Conservation (phyloP, 2,113 vertebrate genomes). For the Antidorcas marsupialis region DNA sequence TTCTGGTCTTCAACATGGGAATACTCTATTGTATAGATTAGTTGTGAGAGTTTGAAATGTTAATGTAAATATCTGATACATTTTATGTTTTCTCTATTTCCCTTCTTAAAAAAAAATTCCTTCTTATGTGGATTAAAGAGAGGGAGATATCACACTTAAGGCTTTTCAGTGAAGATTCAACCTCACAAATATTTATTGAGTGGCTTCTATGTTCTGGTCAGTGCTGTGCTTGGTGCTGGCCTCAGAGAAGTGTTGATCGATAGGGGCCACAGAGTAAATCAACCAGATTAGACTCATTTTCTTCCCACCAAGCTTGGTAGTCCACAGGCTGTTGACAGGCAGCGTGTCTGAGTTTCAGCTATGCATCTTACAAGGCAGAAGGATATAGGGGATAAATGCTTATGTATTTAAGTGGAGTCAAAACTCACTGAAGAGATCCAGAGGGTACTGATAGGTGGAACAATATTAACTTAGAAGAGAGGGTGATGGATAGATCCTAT, state of each 20-base stretch:
- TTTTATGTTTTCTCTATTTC: neutral
- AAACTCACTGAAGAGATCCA: neutral
- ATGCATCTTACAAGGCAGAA: neutral
- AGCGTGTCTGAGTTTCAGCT: neutral
- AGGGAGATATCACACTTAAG: neutral
- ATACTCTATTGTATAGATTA: neutral
- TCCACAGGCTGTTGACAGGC: neutral
- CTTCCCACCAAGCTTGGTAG: neutral
- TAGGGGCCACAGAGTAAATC: neutral
- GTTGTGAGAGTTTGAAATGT: slow-evolving; percentile 12
- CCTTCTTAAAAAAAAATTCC: neutral
- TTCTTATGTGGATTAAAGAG: neutral
- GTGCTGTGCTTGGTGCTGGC: neutral
- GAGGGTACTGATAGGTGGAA: neutral
- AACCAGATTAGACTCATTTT: neutral
- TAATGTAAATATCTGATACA: neutral
- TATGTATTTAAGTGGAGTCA: neutral
- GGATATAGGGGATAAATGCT: neutral
- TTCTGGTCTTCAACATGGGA: slow-evolving; percentile 1
- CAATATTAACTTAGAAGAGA: neutral
- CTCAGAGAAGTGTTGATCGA: neutral
- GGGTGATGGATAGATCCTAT: neutral
- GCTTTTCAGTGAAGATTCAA: neutral
- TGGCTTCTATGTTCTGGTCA: neutral
- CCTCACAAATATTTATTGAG: neutral